These are phyloP conservation scores for Prunella fulvescens DNA, from an alignment of 2,113 vertebrate species.

Conservation along the genomic window DNA sequence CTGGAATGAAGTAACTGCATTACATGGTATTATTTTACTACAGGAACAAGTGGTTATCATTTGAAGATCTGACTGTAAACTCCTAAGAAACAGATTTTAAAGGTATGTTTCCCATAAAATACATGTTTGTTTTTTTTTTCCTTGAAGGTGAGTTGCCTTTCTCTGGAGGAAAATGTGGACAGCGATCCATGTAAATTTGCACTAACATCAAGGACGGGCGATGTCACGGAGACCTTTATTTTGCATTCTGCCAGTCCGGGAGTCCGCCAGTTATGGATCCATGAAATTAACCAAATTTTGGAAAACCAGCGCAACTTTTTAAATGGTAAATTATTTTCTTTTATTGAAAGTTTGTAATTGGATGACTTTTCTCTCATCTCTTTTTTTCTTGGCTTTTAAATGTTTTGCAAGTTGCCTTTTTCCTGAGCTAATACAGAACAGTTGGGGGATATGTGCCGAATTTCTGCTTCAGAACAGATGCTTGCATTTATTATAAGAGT, in stretches of 20 bases:
- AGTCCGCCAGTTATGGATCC: slow-evolving; percentile 89
- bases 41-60: background rate
- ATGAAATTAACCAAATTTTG: slow-evolving; percentile 96
- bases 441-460: background rate
- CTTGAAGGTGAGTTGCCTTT: slow-evolving; percentile 92
- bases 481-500: slow-evolving; percentile 12
- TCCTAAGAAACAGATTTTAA: background rate
- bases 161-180: slow-evolving; percentile 92
- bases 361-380: background rate
- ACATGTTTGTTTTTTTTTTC: background rate
- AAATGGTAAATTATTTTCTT: slow-evolving; percentile 82
- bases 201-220: slow-evolving; percentile 89
- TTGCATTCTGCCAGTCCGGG: slow-evolving; percentile 88
- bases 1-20: background rate
- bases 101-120: background rate
- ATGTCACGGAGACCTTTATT: slow-evolving; percentile 84
- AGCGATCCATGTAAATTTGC: slow-evolving; percentile 95
- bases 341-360: background rate
- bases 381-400: slow-evolving; percentile 11
- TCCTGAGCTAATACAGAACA: background rate
- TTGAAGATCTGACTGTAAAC: background rate
- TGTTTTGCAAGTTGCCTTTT: background rate
- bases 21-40: background rate
- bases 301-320: slow-evolving; percentile 99
- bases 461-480: slow-evolving; percentile 44